Evolutionary conservation across 2,797 vertebrate species (phyloP), one percentile per base, ranked within the genome.

Genomic region (Poecilia velifera): DNA sequence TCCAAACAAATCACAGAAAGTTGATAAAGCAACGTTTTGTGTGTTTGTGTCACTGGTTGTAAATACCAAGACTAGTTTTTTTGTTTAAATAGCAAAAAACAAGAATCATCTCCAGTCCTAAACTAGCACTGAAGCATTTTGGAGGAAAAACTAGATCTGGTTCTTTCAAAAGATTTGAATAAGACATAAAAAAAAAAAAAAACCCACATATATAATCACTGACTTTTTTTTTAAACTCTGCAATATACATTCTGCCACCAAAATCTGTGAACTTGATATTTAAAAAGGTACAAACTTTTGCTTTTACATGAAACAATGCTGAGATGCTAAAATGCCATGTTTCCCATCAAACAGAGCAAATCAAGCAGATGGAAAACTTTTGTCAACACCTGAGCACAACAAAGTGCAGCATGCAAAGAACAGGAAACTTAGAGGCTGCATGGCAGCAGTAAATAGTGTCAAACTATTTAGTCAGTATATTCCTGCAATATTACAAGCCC

Each of bases 381-480:
- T 34, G 45, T 55, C 79, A 28, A 62, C 22, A 68, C 46, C 64
- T 34, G 45, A 66, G 34, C 62, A 66, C 16, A 36, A 79, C 12
- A 46, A 85, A 75, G 74, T 71, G 55, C 72, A 86, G 68, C 74
- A 86, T 84, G 76, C 76, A 79, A 51, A 8, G 8, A 49, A 88
- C 75, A 77, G 20, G 36, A 43, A 72, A 74, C 66, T 82, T 45
- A n/a, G 77, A 73, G 5, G 41, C 36, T 81, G 59, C 31, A 51
- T 45, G 45, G 28, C 18, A 59, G 62, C n/a, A 53, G 34, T 43
- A 76, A 62, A 74, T 39, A 34, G 51, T 13, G 70, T 41, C 73
- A 68, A 76, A 82, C 34, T 55, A 43, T 55, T 7, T 53, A 1
- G 28, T 68, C 51, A 7, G 18, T 13, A 79, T 28, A 76, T 13